Base-by-base conservation (phyloP, 1,140 invertebrate genomes). In the Caenorhabditis inopinata region DNA sequence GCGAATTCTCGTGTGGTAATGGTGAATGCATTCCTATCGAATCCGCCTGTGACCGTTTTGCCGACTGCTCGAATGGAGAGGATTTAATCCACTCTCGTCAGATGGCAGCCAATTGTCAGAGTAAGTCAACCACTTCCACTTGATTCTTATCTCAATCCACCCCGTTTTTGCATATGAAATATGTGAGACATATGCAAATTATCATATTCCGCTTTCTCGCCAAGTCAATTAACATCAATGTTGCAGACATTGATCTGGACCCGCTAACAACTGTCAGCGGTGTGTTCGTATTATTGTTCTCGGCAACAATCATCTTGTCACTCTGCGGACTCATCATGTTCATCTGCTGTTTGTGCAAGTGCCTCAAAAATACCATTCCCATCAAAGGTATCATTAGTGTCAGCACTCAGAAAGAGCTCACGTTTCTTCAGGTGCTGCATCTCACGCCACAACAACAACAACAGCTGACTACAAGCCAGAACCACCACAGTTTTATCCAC, bases 11-110 rank as follows among this genome's bases (percentile, higher is more conserved):
- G n/a, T 83, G 82, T 46, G 48, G 76, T 7, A 81, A 83, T 35
- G 49, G 46, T n/a, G 80, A 83, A 32, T 83, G 78, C 32, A 83
- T 83, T 32, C 82, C 82, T 7, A 77, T 74, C n/a, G 79, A 81
- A 58, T 51, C 82, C 32, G 82, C 82, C 0, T 83, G 82, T 47
- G 80, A 83, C 62, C 73, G 80, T 25, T 82, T 78, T 53, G 74
- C 79, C 21, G 81, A 83, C 75, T 83, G 82, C 62, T 79, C 23
- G 14, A 80, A 83, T 35, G 75, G 82, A 18, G 75, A 73, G 27
- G 82, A 83, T 35, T 42, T 83, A 32, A 46, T 51, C 42, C 79
- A 68, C 27, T 48, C 46, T 2, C 74, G 77, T 35, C 73, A 81
- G 51, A 82, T 49, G 16, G 23, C 46, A 14, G 62, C 77, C 45